phyloP scores from a whole-genome alignment of 2,113 vertebrate genomes.

The Todiramphus chloris region DNA sequence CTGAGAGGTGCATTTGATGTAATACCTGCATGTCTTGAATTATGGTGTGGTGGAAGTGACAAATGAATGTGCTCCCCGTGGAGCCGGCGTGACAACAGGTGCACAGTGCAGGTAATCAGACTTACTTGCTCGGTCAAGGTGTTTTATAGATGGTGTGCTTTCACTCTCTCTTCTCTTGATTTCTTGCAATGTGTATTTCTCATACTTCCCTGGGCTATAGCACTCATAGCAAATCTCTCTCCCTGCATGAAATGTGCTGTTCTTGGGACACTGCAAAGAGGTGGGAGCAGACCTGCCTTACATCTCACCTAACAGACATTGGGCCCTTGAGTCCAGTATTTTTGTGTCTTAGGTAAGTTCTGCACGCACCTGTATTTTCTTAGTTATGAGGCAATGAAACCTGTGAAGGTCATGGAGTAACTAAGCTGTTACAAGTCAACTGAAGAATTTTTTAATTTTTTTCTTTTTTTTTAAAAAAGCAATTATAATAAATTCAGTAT shows the following conservation, averaged over 20 bases:
- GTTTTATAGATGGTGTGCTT: slow-evolving; percentile 12
- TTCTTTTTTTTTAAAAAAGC: background rate
- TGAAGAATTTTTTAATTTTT: background rate
- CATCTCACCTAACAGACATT: accelerated
- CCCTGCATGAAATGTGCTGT: background rate
- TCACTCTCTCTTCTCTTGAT: slow-evolving; percentile 16
- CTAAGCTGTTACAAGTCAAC: background rate
- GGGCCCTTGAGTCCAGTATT: background rate
- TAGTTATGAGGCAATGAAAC: background rate
- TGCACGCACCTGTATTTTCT: background rate
- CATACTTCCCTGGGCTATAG: background rate
- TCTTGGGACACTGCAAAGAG: background rate
- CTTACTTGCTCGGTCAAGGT: slow-evolving; percentile 27
- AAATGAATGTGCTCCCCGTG: background rate
- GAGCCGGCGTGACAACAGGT: background rate
- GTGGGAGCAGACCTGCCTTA: background rate
- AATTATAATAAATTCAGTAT: background rate
- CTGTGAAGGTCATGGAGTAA: background rate
- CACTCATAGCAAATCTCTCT: background rate
- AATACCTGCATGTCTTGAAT: background rate
- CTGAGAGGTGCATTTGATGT: background rate
- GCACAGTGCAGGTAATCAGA: background rate
- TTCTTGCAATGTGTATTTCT: background rate
- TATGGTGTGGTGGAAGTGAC: background rate
- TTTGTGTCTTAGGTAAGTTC: background rate